These are phyloP conservation scores for Nycteola revayana DNA, from an alignment of 2,888 invertebrate genomes.

Conservation along the genomic window DNA sequence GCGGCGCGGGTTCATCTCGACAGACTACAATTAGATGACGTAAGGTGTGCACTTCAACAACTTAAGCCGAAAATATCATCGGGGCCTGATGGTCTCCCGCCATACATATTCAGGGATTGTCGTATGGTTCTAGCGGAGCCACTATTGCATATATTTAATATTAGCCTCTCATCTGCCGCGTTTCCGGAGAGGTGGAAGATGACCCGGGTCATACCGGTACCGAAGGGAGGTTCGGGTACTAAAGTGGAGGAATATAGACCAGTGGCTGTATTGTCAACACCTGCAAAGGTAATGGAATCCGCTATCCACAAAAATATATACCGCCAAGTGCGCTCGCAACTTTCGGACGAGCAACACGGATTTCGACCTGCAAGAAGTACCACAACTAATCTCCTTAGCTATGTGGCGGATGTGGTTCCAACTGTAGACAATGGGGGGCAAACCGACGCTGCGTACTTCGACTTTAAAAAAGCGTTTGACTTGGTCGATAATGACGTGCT, in stretches of 20 bases:
- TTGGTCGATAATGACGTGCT: slow-evolving; percentile 7
- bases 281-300: not conserved
- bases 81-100: slow-evolving; percentile 5
- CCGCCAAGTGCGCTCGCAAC: not conserved
- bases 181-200: slow-evolving; percentile 7
- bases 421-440: slow-evolving; percentile 7
- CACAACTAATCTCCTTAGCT: slow-evolving; percentile 5
- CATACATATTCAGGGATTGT: slow-evolving; percentile 7
- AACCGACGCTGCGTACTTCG: slow-evolving; percentile 6
- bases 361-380: too few relatives aligned
- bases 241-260: slow-evolving; percentile 1
- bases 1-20: slow-evolving; percentile 4
- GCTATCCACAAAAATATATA: not conserved
- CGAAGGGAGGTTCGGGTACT: not conserved
- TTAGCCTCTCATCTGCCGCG: not conserved
- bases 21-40: slow-evolving; percentile 1
- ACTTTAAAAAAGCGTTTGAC: slow-evolving; percentile 9
- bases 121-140: slow-evolving; percentile 1
- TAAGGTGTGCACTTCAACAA: not conserved
- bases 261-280: not conserved
- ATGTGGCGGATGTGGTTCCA: slow-evolving; percentile 4
- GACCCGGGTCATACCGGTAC: slow-evolving; percentile 3
- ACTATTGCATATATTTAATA: slow-evolving; percentile 1
- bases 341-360: too few relatives aligned
- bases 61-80: too few relatives aligned